Conservation (phyloP, 2,888 invertebrate species). For the Polymixis lichenea region DNA sequence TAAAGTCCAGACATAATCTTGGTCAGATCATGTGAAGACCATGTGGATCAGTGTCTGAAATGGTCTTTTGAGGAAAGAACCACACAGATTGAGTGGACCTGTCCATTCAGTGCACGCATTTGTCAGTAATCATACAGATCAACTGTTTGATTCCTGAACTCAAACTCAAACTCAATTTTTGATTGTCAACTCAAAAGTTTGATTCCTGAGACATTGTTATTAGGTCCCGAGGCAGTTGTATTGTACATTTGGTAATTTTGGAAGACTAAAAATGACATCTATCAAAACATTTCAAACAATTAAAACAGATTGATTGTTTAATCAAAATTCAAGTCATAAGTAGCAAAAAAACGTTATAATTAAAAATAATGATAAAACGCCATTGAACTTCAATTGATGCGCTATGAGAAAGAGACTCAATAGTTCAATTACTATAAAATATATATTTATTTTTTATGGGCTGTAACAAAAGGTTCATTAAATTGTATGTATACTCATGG, state of each 20-base stretch:
- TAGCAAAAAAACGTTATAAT: slow-evolving; percentile 2
- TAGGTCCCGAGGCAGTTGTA: background rate
- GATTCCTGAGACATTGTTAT: too few species aligned
- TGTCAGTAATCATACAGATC: too few species aligned
- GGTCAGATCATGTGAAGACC: too few species aligned
- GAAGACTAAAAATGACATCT: background rate
- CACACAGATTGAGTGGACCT: too few species aligned
- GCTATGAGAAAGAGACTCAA: background rate
- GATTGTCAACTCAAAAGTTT: too few species aligned
- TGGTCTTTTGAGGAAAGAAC: too few species aligned
- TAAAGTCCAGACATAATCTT: too few species aligned
- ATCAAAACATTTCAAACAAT: background rate
- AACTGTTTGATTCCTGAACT: too few species aligned
- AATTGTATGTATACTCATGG: background rate
- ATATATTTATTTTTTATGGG: background rate
- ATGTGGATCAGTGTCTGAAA: too few species aligned
- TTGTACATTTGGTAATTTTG: background rate
- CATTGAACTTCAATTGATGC: slow-evolving; percentile 23
- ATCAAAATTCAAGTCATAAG: background rate
- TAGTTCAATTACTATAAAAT: background rate
- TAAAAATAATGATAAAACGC: background rate
- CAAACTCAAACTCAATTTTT: too few species aligned
- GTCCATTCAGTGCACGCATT: too few species aligned
- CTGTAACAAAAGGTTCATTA: background rate
- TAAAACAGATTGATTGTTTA: background rate